Evolutionary conservation across 2,113 vertebrate genomes (phyloP).

Genomic region (Pangasianodon gigas): DNA sequence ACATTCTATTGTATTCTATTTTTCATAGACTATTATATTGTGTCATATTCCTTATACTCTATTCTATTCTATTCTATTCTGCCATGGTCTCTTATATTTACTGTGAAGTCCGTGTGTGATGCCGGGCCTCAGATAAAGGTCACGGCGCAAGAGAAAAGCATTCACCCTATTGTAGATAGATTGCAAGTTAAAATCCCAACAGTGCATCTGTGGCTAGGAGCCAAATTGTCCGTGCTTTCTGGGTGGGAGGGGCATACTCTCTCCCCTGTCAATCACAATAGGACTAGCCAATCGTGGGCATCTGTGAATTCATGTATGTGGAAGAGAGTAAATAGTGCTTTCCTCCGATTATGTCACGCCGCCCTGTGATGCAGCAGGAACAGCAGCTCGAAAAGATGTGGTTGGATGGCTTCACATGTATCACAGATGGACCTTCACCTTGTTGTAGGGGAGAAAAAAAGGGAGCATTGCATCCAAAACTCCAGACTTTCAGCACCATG

Average conservation of each 20-base stretch:
- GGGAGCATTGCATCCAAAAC: neutral
- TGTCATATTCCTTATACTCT: neutral
- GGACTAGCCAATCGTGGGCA: neutral
- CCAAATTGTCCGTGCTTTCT: neutral
- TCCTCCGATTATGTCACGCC: neutral
- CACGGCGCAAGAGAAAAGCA: too few species aligned
- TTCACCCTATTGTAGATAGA: neutral
- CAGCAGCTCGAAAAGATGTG: too few species aligned
- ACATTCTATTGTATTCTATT: neutral
- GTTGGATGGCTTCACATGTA: too few species aligned
- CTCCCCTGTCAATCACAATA: neutral
- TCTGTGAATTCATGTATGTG: neutral
- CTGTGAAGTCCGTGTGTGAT: too few species aligned
- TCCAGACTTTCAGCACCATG: neutral
- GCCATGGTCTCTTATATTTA: neutral
- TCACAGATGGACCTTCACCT: neutral
- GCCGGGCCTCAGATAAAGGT: too few species aligned
- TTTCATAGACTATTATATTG: neutral
- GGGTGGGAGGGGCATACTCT: neutral
- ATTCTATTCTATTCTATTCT: neutral
- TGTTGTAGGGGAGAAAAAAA: neutral
- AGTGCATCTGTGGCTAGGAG: neutral
- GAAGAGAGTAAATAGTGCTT: neutral
- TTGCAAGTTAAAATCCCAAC: neutral
- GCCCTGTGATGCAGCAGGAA: too few species aligned